phyloP scores from a whole-genome alignment of 2,888 invertebrate genomes.

The Cecidostiba fungosa region DNA sequence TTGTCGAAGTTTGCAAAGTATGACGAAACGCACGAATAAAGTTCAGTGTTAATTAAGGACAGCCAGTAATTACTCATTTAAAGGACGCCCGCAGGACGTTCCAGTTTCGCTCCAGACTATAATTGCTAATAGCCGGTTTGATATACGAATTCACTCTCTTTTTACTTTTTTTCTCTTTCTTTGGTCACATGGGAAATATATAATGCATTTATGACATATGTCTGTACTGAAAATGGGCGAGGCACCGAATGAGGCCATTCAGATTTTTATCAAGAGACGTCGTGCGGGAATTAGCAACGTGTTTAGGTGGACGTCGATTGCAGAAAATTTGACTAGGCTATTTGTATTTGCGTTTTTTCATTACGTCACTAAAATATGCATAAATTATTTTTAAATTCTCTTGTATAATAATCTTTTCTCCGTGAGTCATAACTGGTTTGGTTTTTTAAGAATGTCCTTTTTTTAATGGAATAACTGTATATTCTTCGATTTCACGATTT shows the following conservation, averaged over 20 bases:
- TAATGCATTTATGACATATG: neutral
- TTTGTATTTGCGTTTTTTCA: neutral
- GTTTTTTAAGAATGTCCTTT: neutral
- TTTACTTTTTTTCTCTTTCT: neutral
- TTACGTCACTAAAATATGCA: conserved; percentile 1
- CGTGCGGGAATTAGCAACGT: neutral
- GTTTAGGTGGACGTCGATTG: conserved; percentile 7
- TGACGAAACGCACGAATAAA: conserved; percentile 37
- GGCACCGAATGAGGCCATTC: neutral
- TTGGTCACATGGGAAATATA: conserved; percentile 3
- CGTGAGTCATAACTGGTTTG: neutral
- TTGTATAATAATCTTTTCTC: conserved; percentile 8
- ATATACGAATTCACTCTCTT: conserved; percentile 20
- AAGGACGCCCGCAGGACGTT: conserved; percentile 32
- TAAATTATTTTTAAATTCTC: conserved; percentile 7
- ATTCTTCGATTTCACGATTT: neutral
- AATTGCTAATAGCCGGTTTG: conserved; percentile 38
- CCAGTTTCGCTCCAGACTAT: conserved; percentile 34
- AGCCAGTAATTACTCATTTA: conserved; percentile 37
- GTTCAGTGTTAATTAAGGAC: conserved; percentile 46
- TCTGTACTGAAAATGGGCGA: neutral
- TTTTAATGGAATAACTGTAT: neutral
- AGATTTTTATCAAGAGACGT: neutral
- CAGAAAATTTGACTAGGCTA: conserved; percentile 31
- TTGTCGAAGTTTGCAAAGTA: neutral